Percentiles rank a stretch among this genome's conserved stretches.
These are phyloP conservation scores for Uria aalge DNA, from an alignment of 2,113 vertebrate genomes.

Conservation along the genomic window DNA sequence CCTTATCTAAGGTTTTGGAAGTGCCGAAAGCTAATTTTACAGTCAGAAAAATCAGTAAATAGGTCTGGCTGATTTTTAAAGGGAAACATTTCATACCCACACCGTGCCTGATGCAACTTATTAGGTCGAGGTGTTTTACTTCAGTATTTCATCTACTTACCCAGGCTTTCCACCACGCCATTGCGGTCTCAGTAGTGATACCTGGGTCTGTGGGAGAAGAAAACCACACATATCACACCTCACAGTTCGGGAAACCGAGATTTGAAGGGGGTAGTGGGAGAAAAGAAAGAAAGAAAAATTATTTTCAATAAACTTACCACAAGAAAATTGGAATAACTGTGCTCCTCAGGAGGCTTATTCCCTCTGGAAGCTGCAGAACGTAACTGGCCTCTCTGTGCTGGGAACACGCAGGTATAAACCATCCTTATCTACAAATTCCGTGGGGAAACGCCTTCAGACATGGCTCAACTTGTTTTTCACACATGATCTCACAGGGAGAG, in stretches of 20 bases:
- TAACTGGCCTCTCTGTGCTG: slow-evolving; percentile 18
- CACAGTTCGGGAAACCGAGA: background rate
- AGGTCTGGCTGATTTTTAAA: background rate
- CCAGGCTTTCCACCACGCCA: slow-evolving; percentile 67
- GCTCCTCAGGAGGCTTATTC: background rate
- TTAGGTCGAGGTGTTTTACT: background rate
- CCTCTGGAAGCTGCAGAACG: background rate
- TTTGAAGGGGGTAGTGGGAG: background rate
- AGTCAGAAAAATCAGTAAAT: background rate
- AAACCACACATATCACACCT: background rate
- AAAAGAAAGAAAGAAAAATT: background rate
- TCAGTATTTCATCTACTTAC: slow-evolving; percentile 18
- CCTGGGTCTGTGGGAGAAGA: background rate
- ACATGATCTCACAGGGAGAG: background rate
- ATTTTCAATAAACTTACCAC: slow-evolving; percentile 16
- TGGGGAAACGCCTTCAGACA: slow-evolving; percentile 8
- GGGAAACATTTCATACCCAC: background rate
- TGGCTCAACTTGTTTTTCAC: slow-evolving; percentile 50
- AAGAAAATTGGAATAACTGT: slow-evolving; percentile 36
- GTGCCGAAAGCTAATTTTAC: background rate
- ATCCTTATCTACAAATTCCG: slow-evolving; percentile 1
- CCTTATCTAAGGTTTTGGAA: background rate
- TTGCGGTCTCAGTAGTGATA: background rate
- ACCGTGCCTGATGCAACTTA: background rate
- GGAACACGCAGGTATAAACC: background rate